Evolutionary conservation across 2,797 vertebrate species (phyloP).

Genomic region (Ateles fusciceps): DNA sequence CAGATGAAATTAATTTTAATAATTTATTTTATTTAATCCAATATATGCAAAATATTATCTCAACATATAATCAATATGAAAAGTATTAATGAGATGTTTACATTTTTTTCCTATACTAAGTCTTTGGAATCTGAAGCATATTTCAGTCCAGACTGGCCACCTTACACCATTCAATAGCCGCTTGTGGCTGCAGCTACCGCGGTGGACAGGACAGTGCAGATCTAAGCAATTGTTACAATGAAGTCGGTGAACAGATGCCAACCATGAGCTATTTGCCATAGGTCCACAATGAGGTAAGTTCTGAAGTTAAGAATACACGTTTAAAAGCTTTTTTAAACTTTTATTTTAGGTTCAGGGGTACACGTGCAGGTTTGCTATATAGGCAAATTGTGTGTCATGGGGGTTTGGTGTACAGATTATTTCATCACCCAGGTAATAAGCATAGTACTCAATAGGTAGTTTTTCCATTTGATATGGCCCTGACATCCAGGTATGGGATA

Average conservation of each 20-base stretch:
- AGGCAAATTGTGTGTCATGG: too few relatives aligned
- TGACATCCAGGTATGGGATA: background rate
- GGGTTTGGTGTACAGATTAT: too few relatives aligned
- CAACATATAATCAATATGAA: background rate
- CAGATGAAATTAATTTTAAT: conserved; percentile 8
- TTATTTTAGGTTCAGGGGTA: too few relatives aligned
- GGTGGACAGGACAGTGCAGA: background rate
- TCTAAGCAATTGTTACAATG: background rate
- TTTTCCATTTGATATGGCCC: background rate
- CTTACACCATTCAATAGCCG: background rate
- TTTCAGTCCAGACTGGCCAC: background rate
- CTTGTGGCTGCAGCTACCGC: background rate
- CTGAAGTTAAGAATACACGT: background rate
- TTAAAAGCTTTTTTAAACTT: background rate
- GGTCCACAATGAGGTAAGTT: background rate
- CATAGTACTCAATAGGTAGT: too few relatives aligned
- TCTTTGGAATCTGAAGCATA: background rate
- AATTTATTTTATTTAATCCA: background rate
- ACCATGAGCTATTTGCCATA: background rate
- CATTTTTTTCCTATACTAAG: background rate
- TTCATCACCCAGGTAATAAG: too few relatives aligned
- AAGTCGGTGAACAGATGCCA: background rate
- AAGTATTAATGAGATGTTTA: background rate
- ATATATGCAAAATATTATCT: background rate
- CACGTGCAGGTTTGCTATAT: too few relatives aligned